Conservation (phyloP, 2,797 vertebrate species). For the Rhinatrema bivittatum region DNA sequence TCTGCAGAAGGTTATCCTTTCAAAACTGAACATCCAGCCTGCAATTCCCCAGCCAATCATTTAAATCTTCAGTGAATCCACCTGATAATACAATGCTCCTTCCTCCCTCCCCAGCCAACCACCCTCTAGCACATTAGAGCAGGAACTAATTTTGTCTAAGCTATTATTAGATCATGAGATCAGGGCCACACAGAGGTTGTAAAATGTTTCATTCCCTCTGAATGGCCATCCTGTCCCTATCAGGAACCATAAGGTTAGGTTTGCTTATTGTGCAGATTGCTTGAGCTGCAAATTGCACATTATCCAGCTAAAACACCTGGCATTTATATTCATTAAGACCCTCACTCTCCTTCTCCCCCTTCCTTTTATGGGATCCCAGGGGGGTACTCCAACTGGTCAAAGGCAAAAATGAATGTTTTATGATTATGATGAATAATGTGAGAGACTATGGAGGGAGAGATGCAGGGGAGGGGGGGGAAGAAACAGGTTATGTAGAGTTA, state of each 20-base stretch:
- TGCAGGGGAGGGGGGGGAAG: not conserved
- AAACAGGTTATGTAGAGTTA: too few species aligned
- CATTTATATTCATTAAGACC: conserved; percentile 54
- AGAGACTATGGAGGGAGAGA: not conserved
- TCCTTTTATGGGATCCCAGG: conserved; percentile 43
- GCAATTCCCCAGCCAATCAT: conserved; percentile 22
- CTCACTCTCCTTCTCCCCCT: conserved; percentile 36
- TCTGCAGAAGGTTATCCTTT: conserved; percentile 32
- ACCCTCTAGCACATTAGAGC: conserved; percentile 34
- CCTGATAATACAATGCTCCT: conserved; percentile 38
- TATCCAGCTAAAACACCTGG: conserved; percentile 48
- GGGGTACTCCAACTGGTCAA: conserved; percentile 53
- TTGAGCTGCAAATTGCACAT: conserved; percentile 56
- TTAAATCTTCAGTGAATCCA: conserved; percentile 16
- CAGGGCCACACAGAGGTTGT: conserved; percentile 43
- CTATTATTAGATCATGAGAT: conserved; percentile 50
- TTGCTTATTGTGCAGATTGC: conserved; percentile 57
- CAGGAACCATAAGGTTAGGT: conserved; percentile 56
- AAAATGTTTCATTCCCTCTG: conserved; percentile 49
- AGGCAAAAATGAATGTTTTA: conserved; percentile 53
- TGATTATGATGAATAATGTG: conserved; percentile 50
- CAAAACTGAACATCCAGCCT: conserved; percentile 25
- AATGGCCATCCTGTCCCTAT: conserved; percentile 45
- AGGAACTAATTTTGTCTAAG: conserved; percentile 44
- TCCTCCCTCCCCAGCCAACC: conserved; percentile 20